phyloP scores from a whole-genome alignment of 92 coral and sea anemone genomes.

The Hydrozoanthus gracilis region DNA sequence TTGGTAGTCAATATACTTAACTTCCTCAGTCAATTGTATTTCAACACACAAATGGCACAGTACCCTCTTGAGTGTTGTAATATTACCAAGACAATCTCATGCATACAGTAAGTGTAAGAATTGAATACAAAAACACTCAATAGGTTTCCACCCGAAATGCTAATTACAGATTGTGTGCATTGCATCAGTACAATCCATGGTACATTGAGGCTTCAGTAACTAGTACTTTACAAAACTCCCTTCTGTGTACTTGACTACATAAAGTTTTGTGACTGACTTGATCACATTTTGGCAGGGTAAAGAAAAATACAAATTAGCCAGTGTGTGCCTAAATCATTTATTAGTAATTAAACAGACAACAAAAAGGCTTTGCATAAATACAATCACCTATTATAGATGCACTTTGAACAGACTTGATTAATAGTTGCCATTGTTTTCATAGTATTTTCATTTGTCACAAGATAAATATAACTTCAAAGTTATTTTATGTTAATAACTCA shows the following conservation, averaged over 20 bases:
- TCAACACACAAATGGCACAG: not conserved
- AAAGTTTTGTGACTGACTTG: not conserved
- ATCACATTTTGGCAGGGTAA: not conserved
- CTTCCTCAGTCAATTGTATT: not conserved
- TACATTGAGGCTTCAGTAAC: not conserved
- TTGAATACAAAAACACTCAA: slow-evolving; percentile 4
- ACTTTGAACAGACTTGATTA: not conserved
- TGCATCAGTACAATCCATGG: too few relatives aligned
- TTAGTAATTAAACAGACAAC: slow-evolving; percentile 4
- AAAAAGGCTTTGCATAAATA: slow-evolving; percentile 33
- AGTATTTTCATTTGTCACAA: slow-evolving; percentile 8
- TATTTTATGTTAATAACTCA: not conserved
- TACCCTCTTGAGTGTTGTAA: not conserved
- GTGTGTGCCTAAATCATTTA: slow-evolving; percentile 12
- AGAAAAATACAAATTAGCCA: not conserved
- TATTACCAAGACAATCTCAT: slow-evolving; percentile 13
- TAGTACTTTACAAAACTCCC: not conserved
- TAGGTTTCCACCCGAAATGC: not conserved
- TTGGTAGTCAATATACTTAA: too few relatives aligned
- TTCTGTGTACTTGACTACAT: not conserved
- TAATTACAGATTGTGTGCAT: too few relatives aligned
- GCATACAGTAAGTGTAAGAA: not conserved
- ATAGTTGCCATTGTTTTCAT: not conserved
- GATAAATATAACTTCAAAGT: not conserved
- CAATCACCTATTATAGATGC: slow-evolving; percentile 23